Percentiles rank a stretch among this genome's conserved stretches.
Conservation (phyloP, 1,140 invertebrate species). For the Drosophila sulfurigaster region DNA sequence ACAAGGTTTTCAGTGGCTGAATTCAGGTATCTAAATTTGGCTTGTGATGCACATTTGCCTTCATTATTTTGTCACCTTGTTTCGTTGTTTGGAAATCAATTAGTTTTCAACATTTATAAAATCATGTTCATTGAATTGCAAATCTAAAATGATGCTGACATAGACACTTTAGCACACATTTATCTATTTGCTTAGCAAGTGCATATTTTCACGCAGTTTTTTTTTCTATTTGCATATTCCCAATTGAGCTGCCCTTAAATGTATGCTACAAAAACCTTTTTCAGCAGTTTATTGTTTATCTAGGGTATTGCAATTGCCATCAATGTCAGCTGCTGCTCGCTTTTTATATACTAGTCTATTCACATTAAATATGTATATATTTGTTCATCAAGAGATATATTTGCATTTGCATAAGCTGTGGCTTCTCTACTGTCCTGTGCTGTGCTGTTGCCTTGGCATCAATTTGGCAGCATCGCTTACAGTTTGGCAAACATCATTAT, state of each 20-base stretch:
- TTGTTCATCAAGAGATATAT: slow-evolving; percentile 39
- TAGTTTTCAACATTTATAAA: too few relatives aligned
- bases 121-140: too few relatives aligned
- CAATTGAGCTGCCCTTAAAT: background rate
- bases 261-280: background rate
- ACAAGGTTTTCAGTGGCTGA: too few relatives aligned
- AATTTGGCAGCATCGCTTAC: slow-evolving; percentile 75
- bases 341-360: background rate
- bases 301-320: background rate
- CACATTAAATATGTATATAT: slow-evolving; percentile 25
- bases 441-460: slow-evolving; percentile 65
- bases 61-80: too few relatives aligned
- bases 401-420: slow-evolving; percentile 59
- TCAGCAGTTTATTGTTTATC: background rate
- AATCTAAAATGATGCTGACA: too few relatives aligned
- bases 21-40: too few relatives aligned
- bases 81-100: too few relatives aligned
- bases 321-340: background rate
- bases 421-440: too few relatives aligned
- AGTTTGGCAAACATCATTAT: slow-evolving; percentile 62
- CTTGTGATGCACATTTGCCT: too few relatives aligned
- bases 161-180: background rate
- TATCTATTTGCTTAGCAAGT: background rate
- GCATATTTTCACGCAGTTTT: background rate
- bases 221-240: background rate